These are phyloP conservation scores for Alca torda DNA, from an alignment of 2,797 vertebrate genomes.

Conservation along the genomic window DNA sequence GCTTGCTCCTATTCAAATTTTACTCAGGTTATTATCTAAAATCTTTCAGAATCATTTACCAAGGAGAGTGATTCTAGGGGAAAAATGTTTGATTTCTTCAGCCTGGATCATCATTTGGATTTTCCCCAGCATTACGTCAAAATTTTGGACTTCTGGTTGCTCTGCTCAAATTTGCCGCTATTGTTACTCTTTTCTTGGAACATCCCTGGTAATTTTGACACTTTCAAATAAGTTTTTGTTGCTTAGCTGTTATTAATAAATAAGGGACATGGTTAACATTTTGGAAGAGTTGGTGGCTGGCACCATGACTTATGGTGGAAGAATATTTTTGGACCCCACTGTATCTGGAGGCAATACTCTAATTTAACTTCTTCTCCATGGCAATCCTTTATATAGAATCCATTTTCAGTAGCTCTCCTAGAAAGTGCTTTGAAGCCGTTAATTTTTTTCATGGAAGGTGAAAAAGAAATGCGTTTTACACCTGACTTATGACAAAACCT, in stretches of 20 bases:
- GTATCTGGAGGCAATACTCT: neutral
- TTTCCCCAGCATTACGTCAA: neutral
- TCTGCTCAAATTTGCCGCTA: neutral
- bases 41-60: neutral
- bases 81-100: neutral
- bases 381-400: neutral
- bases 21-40: neutral
- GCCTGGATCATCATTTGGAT: neutral
- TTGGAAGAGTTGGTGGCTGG: neutral
- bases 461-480: neutral
- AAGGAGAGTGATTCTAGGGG: neutral
- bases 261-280: neutral
- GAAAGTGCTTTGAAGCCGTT: neutral
- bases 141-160: neutral
- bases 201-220: neutral
- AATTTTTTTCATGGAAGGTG: neutral
- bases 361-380: neutral
- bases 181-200: neutral
- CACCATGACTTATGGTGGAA: neutral
- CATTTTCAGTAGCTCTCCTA: neutral
- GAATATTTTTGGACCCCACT: neutral
- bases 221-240: neutral
- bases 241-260: neutral
- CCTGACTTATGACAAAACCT: neutral
- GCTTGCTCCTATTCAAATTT: neutral